phyloP scores from a whole-genome alignment of 2,113 vertebrate genomes.

The Microcebus tavaratra region DNA sequence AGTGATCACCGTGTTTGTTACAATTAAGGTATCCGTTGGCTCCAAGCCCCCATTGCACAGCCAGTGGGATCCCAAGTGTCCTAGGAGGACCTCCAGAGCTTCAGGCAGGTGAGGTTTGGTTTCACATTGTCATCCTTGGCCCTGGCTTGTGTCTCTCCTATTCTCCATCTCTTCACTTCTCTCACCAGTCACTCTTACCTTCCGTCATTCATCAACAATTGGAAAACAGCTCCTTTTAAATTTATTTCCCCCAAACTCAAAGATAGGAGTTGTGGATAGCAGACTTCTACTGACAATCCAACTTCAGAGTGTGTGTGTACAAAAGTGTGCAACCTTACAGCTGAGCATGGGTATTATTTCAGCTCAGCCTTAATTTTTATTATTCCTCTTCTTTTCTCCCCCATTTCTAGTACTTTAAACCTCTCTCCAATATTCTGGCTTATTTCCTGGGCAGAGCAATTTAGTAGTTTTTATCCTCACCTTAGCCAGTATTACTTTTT shows the following conservation, averaged over 20 bases:
- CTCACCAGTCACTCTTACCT: fast-evolving
- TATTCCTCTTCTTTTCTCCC: neutral
- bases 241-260: neutral
- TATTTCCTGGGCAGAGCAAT: neutral
- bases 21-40: neutral
- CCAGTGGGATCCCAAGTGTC: neutral
- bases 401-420: neutral
- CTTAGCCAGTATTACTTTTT: neutral
- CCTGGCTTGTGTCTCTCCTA: neutral
- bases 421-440: neutral
- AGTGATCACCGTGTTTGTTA: neutral
- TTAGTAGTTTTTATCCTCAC: neutral
- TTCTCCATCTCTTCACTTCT: neutral
- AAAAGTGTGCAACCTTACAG: neutral
- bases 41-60: neutral
- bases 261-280: too few relatives aligned
- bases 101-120: neutral
- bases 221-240: neutral
- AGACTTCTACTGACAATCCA: neutral
- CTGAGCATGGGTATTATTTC: too few relatives aligned
- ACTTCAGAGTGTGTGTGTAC: neutral
- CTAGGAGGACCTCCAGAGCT: neutral
- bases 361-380: neutral
- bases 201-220: neutral
- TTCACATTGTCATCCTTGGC: neutral